phyloP scores from a whole-genome alignment of 2,888 invertebrate species.

The Catocala fraxini region DNA sequence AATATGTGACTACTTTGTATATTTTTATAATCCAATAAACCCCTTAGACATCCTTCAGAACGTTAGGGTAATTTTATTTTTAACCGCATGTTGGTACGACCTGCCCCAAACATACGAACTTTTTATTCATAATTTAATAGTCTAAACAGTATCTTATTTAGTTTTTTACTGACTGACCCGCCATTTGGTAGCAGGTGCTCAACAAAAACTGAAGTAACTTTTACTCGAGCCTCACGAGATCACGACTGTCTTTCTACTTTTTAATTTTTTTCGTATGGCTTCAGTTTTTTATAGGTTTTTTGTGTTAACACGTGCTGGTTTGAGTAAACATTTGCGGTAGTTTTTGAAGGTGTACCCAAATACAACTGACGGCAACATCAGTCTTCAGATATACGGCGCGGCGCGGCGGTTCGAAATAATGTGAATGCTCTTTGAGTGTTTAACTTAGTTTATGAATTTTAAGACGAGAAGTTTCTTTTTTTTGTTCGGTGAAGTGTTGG shows the following conservation, averaged over 20 bases:
- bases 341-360: slow-evolving; percentile 43
- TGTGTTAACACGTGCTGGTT: slow-evolving; percentile 75
- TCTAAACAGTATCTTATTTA: slow-evolving; percentile 34
- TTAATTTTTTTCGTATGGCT: slow-evolving; percentile 54
- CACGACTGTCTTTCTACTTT: slow-evolving; percentile 57
- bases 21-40: slow-evolving; percentile 23
- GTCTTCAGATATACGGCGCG: slow-evolving; percentile 30
- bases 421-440: slow-evolving; percentile 40
- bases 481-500: slow-evolving; percentile 5
- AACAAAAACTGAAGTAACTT: slow-evolving; percentile 30
- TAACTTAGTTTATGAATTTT: slow-evolving; percentile 37
- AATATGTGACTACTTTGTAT: slow-evolving; percentile 7
- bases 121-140: slow-evolving; percentile 25
- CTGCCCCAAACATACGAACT: slow-evolving; percentile 13
- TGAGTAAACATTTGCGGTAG: slow-evolving; percentile 49
- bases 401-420: slow-evolving; percentile 41
- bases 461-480: slow-evolving; percentile 11
- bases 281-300: slow-evolving; percentile 56
- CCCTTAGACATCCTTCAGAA: slow-evolving; percentile 12
- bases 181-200: slow-evolving; percentile 40
- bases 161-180: slow-evolving; percentile 31
- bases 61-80: slow-evolving; percentile 16
- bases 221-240: slow-evolving; percentile 50
- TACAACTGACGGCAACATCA: slow-evolving; percentile 45
- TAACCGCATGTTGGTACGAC: slow-evolving; percentile 10